Evolutionary conservation across 2,113 vertebrate species (phyloP).

Genomic region (Nyctereutes procyonoides): DNA sequence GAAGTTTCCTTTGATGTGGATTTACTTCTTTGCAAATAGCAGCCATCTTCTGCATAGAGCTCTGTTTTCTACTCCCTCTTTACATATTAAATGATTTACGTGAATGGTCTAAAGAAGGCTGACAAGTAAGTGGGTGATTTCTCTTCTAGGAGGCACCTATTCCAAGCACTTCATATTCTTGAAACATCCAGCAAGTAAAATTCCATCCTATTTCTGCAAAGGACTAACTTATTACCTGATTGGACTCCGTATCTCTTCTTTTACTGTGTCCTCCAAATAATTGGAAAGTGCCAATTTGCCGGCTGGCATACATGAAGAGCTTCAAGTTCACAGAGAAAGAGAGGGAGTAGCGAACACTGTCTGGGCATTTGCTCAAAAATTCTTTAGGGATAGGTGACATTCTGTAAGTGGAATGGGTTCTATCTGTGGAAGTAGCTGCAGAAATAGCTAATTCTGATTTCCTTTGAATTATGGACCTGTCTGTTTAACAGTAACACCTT

Average conservation of each 20-base stretch:
- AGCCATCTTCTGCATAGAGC: constrained; percentile 66
- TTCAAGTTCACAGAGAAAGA: neutral
- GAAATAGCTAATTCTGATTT: neutral
- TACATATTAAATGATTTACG: neutral
- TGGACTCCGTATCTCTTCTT: neutral
- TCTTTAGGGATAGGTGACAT: neutral
- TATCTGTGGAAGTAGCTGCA: neutral
- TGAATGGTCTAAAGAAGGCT: neutral
- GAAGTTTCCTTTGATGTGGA: constrained; percentile 73
- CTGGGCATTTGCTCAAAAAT: neutral
- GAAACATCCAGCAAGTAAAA: neutral
- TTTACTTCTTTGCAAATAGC: constrained; percentile 78
- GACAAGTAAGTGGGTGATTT: neutral
- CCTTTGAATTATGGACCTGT: neutral
- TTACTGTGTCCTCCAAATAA: neutral
- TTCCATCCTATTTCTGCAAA: neutral
- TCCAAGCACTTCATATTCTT: neutral
- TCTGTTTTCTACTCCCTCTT: constrained; percentile 46
- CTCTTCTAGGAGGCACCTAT: neutral
- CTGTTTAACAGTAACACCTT: neutral
- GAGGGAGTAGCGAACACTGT: neutral
- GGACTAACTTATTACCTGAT: neutral
- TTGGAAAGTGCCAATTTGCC: fast-evolving
- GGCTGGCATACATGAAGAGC: neutral
- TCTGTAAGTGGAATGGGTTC: neutral